Base-by-base conservation (phyloP, 2,113 vertebrate species). In the Physeter macrocephalus region DNA sequence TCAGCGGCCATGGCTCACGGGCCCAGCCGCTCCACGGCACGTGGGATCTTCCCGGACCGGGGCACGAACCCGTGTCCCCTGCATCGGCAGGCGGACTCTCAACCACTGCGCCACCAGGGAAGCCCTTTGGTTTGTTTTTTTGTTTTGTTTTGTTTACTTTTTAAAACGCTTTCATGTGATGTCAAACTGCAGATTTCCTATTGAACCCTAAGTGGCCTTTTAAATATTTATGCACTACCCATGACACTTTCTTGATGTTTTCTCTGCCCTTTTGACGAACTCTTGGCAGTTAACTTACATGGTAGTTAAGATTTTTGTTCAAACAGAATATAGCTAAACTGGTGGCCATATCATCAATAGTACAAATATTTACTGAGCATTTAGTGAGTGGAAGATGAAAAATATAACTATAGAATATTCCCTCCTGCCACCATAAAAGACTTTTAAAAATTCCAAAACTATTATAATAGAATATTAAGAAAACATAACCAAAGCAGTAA, bases 181-280 rank as follows among this genome's bases (percentile, higher is more conserved):
- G 80, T 87, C 49, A 92, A 87, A 77, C 23, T 66, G 66, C 72
- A 94, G 52, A 59, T 85, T 95, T 93, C 80, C 67, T 62, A 77
- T 34, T 25, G 72, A 95, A 57, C 59, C 81, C 20, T 82, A 23
- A 90, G 49, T 41, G 29, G 74, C 29, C 49, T 93, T 36, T 89
- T 25, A 96, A 69, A 62, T 59, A 62, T 72, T 34, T 69, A 64
- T 67, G 80, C 31, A 41, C 14, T 54, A 46, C 31, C 64, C n/a
- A 46, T 11, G 46, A 89, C 11, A 81, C 36, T 64, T 66, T 81
- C 64, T 61, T 80, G 20, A 86, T 89, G 46, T 67, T 92, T 54
- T 71, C n/a, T 75, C 57, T 66, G 9, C 29, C 75, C 49, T 92
- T 92, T 13, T 54, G 18, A 94, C 67, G 82, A 92, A 74, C 59